A percentile compares a stretch with the other conserved stretches of the same genome.
phyloP scores from a whole-genome alignment of 2,888 invertebrate genomes.

The Pandemis cinnamomeana region DNA sequence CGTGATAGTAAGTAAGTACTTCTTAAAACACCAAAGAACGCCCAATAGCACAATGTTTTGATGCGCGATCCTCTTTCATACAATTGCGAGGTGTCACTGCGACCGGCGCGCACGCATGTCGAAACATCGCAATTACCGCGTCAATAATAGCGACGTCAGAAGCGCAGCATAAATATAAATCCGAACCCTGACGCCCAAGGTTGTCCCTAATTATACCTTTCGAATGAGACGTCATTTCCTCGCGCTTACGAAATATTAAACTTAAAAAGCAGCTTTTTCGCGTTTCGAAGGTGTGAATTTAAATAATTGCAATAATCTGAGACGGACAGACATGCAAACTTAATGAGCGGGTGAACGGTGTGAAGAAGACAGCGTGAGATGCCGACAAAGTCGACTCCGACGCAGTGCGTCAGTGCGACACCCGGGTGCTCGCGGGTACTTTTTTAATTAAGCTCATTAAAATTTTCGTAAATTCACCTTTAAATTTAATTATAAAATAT shows the following conservation, averaged over 20 bases:
- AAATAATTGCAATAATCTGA: conserved; percentile 84
- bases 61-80: conserved; percentile 20
- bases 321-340: conserved; percentile 77
- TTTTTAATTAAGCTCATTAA: conserved; percentile 36
- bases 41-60: conserved; percentile 10
- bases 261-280: conserved; percentile 80
- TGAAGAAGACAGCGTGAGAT: conserved; percentile 68
- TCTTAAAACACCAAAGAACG: not conserved
- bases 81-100: conserved; percentile 26
- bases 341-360: conserved; percentile 74
- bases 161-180: conserved; percentile 66
- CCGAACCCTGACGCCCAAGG: conserved; percentile 74
- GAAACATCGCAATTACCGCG: conserved; percentile 75
- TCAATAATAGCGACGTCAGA: conserved; percentile 68
- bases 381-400: conserved; percentile 55
- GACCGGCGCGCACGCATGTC: conserved; percentile 55
- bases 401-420: conserved; percentile 22
- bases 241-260: conserved; percentile 82
- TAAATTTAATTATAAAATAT: too few species aligned
- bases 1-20: not conserved
- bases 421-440: conserved; percentile 5
- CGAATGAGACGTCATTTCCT: conserved; percentile 84
- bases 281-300: conserved; percentile 83
- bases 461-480: conserved; percentile 22
- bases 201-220: conserved; percentile 83